Evolutionary conservation across 2,113 vertebrate species (phyloP), one percentile per base, ranked within the genome.

Genomic region (Lamprologus sp.): DNA sequence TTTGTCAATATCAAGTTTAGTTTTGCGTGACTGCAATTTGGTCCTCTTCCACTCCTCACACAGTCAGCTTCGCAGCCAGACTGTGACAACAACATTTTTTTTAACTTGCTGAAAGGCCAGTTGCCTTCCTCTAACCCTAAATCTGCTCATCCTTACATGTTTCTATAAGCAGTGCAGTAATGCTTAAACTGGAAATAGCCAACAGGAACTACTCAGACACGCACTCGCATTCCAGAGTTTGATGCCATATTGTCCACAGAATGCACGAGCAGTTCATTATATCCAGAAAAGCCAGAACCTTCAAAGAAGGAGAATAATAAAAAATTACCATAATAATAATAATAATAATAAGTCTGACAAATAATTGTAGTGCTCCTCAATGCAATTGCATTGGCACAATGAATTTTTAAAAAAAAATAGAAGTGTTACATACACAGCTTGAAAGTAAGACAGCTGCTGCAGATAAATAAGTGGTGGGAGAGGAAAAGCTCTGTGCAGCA

Each of bases 401-500:
- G 4, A 65, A 65, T 65, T 3, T 0, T 0, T 3, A 23, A 23
- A 26, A 26, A 26, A 19, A 63, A 35, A 35, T 15, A 28, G 31
- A n/a, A 35, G 60, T 1, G 0, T 65, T 65, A 35, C 2, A 65
- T 1, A 65, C 17, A 35, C 60, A 35, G 60, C 23, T 23, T 23
- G 23, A 23, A 23, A 23, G 23, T 23, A 23, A 23, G 23, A 23
- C 23, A 23, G 23, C 23, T 23, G 23, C 23, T 23, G 23, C 58
- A 63, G 31, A n/a, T 63, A 63, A 63, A 35, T 63, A 63, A 65
- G 58, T 63, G 17, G 23, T 15, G 55, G 5, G 13, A 58, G 55
- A 58, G 55, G 58, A 35, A 63, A 35, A n/a, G 58, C 58, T 63
- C 58, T 63, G 58, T 35, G 3, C 58, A 63, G 58, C 9, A 63